Percentiles rank a stretch among this genome's conserved stretches.
These are phyloP conservation scores for Alethe diademata DNA, from an alignment of 2,113 vertebrate species.

Conservation along the genomic window DNA sequence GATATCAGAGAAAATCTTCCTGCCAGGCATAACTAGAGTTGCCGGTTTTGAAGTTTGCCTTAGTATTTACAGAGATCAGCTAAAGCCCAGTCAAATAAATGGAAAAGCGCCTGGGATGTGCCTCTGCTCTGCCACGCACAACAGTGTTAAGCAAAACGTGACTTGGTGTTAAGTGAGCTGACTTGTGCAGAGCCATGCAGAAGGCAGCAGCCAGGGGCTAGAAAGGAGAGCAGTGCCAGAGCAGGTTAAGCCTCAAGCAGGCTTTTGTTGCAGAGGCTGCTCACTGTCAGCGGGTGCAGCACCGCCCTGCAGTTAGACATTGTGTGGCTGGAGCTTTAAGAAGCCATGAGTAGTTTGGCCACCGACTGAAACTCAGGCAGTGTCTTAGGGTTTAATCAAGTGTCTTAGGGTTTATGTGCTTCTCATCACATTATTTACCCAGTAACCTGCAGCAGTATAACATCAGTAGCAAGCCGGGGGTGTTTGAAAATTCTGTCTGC, in stretches of 20 bases:
- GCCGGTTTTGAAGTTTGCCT: neutral
- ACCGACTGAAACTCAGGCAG: neutral
- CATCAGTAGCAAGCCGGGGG: neutral
- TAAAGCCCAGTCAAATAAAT: neutral
- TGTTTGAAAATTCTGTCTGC: neutral
- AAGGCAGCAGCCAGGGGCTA: neutral
- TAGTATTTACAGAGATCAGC: neutral
- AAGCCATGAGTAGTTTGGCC: neutral
- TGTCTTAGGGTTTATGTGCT: neutral
- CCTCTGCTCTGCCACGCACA: neutral
- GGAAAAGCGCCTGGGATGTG: neutral
- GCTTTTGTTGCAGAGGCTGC: neutral
- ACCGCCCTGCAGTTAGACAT: neutral
- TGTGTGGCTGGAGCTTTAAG: accelerated
- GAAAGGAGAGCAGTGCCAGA: neutral
- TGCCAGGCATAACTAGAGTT: neutral
- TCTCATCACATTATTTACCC: neutral
- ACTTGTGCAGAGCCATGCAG: neutral
- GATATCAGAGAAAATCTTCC: neutral
- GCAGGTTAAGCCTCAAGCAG: neutral
- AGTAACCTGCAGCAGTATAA: neutral
- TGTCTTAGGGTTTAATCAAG: neutral
- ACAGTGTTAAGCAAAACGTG: neutral
- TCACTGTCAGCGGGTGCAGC: accelerated
- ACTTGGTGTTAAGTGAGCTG: neutral